A percentile compares a stretch with the other conserved stretches of the same genome.
Conservation (phyloP, 2,888 invertebrate genomes). For the Lochmaea crataegi region DNA sequence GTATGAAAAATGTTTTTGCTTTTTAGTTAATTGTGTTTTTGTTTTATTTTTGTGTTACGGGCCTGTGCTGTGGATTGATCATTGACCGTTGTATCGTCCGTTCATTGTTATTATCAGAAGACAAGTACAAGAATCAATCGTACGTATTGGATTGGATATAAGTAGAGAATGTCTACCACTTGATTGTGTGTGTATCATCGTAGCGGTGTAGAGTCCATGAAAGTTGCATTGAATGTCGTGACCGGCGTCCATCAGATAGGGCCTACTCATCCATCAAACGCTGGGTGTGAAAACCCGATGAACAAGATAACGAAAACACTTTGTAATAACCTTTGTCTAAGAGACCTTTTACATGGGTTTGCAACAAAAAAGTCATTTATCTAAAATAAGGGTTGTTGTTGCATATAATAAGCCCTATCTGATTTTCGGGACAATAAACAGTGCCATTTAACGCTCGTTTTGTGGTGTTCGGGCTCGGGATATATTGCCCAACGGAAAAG, state of each 20-base stretch:
- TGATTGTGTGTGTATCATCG: conserved; percentile 19
- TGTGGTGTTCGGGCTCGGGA: conserved; percentile 23
- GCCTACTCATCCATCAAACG: conserved; percentile 64
- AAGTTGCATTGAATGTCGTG: conserved; percentile 56
- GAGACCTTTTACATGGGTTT: conserved; percentile 64
- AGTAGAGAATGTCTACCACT: conserved; percentile 16
- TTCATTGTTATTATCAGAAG: conserved; percentile 22
- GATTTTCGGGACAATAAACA: conserved; percentile 53
- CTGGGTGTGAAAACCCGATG: conserved; percentile 65
- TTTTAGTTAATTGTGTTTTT: neutral
- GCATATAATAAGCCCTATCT: conserved; percentile 59
- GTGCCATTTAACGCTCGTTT: conserved; percentile 45
- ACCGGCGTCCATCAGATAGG: conserved; percentile 64
- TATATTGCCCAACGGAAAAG: conserved; percentile 36
- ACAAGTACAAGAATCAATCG: conserved; percentile 23
- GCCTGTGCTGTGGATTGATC: conserved; percentile 5
- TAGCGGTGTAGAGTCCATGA: conserved; percentile 8
- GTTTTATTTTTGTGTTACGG: neutral
- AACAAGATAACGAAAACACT: conserved; percentile 65
- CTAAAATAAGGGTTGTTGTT: conserved; percentile 63
- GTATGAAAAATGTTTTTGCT: too few species aligned
- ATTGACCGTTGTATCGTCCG: conserved; percentile 28
- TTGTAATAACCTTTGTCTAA: conserved; percentile 65
- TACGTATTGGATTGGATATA: conserved; percentile 17
- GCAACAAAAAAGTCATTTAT: conserved; percentile 64